phyloP scores from a whole-genome alignment of 2,888 invertebrate genomes.

The Allophyes oxyacanthae region DNA sequence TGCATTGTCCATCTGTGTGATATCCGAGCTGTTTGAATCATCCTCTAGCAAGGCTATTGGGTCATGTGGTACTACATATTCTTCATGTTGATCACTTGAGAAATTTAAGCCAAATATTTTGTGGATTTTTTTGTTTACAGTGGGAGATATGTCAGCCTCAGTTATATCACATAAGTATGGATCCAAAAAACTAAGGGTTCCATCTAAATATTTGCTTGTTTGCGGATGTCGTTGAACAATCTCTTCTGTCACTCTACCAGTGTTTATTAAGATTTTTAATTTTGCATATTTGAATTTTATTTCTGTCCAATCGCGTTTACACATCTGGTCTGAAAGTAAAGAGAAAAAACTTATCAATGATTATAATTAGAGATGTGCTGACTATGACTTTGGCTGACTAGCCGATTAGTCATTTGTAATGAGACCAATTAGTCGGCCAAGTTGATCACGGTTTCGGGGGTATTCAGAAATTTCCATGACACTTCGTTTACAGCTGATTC shows the following conservation, averaged over 20 bases:
- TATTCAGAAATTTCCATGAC: no score
- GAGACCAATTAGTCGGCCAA: no score
- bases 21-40: neutral
- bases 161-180: conserved; percentile 7
- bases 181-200: conserved; percentile 21
- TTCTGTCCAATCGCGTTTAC: conserved; percentile 3
- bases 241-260: conserved; percentile 9
- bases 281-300: conserved; percentile 18
- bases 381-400: no score
- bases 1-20: neutral
- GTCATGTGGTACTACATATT: conserved; percentile 10
- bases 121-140: conserved; percentile 13
- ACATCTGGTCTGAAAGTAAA: conserved; percentile 11
- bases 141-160: conserved; percentile 3
- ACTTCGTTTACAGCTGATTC: no score
- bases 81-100: fast-evolving
- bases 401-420: no score
- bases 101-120: conserved; percentile 1
- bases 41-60: conserved; percentile 20
- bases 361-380: no score
- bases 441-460: no score
- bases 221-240: conserved; percentile 1
- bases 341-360: neutral
- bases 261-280: conserved; percentile 14
- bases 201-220: conserved; percentile 17